These are phyloP conservation scores for Marmota flaviventris DNA, from an alignment of 2,113 vertebrate genomes.

Conservation along the genomic window DNA sequence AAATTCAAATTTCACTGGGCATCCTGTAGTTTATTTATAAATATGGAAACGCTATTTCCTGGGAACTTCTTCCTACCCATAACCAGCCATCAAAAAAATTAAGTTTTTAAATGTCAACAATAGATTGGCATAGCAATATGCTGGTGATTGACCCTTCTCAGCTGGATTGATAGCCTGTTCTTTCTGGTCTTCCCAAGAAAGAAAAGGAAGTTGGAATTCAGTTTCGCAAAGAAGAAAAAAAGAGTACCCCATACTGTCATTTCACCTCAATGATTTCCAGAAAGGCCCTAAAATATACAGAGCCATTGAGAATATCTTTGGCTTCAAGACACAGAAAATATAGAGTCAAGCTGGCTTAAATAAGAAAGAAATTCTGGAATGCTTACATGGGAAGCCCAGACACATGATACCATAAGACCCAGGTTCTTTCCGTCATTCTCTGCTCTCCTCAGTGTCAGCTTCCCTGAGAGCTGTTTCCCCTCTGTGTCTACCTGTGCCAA, in stretches of 20 bases:
- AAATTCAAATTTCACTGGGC: conserved; percentile 8
- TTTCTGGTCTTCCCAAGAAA: neutral
- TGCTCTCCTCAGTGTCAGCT: neutral
- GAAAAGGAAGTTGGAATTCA: conserved; percentile 24
- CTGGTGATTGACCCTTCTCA: neutral
- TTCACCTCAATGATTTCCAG: neutral
- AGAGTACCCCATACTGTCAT: neutral
- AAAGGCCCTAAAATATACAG: neutral
- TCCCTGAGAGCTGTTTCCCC: neutral
- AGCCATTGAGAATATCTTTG: neutral
- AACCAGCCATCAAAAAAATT: neutral
- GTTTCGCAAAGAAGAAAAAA: neutral
- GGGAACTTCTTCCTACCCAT: neutral
- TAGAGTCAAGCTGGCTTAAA: neutral
- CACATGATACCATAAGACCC: neutral
- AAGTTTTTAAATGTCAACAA: conserved; percentile 24
- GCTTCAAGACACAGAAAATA: conserved; percentile 1
- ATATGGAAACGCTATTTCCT: neutral
- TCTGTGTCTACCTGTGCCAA: neutral
- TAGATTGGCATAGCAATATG: conserved; percentile 13
- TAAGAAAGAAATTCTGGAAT: neutral
- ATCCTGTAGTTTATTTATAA: neutral
- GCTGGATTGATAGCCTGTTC: neutral
- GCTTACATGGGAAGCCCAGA: neutral
- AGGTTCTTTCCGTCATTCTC: neutral